Conservation (phyloP, 1,140 invertebrate genomes). For the Zeugodacus cucurbitae region DNA sequence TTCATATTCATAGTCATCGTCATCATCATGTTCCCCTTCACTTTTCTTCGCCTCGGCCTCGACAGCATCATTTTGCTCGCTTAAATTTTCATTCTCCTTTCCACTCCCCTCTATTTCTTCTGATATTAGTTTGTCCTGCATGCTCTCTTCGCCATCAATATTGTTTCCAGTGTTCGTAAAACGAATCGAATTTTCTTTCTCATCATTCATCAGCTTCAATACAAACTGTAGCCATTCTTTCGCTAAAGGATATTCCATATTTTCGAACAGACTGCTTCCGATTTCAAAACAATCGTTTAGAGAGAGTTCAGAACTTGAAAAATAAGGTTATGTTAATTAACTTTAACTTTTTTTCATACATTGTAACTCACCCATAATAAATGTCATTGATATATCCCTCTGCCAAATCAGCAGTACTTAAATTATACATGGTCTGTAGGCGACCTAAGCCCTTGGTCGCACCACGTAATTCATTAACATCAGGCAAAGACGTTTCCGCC, state of each 20-base stretch:
- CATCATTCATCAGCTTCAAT: neutral
- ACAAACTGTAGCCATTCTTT: slow-evolving; percentile 51
- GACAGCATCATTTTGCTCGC: neutral
- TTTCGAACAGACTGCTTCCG: slow-evolving; percentile 51
- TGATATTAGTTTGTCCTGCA: neutral
- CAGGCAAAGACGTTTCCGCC: slow-evolving; percentile 35
- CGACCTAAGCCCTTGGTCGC: slow-evolving; percentile 50
- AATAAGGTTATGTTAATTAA: neutral
- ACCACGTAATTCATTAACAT: slow-evolving; percentile 51
- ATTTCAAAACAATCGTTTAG: slow-evolving; percentile 57
- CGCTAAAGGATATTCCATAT: slow-evolving; percentile 39
- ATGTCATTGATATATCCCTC: slow-evolving; percentile 47
- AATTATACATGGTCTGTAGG: slow-evolving; percentile 54
- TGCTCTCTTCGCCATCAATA: neutral
- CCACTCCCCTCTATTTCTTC: neutral
- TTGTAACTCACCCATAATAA: slow-evolving; percentile 31
- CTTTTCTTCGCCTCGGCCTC: too few relatives aligned
- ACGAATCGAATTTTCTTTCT: neutral
- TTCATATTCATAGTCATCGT: neutral
- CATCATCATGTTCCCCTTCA: neutral
- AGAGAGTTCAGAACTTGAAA: slow-evolving; percentile 42
- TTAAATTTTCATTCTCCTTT: neutral
- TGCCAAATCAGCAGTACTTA: slow-evolving; percentile 48
- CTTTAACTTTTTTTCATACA: neutral
- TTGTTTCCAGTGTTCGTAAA: neutral